Base-by-base conservation (phyloP, 1,140 invertebrate genomes). In the Oncopodura yosiiana region DNA sequence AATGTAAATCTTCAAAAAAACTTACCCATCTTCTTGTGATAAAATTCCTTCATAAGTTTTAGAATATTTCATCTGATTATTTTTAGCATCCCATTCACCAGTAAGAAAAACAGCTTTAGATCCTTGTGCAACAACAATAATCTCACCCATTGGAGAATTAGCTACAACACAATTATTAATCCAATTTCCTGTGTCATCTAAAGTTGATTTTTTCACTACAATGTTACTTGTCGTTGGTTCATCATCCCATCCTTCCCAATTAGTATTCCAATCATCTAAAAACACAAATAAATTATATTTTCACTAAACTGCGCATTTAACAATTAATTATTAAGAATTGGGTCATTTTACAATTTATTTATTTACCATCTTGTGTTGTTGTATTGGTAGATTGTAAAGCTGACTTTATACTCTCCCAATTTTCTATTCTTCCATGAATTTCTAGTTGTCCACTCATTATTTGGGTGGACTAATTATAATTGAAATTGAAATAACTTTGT, bases 141-240 rank as follows among this genome's bases (percentile, higher is more conserved):
- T 62, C 67, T 86, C 85, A 37, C 78, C 78, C 49, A 80, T 80
- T 21, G 81, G 81, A 23, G 82, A 86, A n/a, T 84, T 65, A n/a
- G 83, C 80, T 43, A 85, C 70, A 43, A 77, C 67, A 65, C 83
- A 80, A 29, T 78, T 74, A 61, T 82, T 78, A n/a, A 88, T 68
- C 86, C 86, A 88, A 41, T 67, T 66, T 12, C 37, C 24, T n/a
- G n/a, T n/a, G n/a, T n/a, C n/a, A n/a, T n/a, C n/a, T n/a, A n/a
- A 64, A 58, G 21, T 6, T 21, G 6, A 21, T 8, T 21, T 45
- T 45, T 21, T 45, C 8, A 19, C 12, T 6, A 39, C 16, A n/a
- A 39, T 6, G 16, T 23, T 11, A 6, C 9, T 44, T 44, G 3
- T 24, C 42, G 4, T 44, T 39, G n/a, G 12, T 26, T 53, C 56